These are phyloP conservation scores for Falco berigora DNA, from an alignment of 2,797 vertebrate genomes.

Conservation along the genomic window DNA sequence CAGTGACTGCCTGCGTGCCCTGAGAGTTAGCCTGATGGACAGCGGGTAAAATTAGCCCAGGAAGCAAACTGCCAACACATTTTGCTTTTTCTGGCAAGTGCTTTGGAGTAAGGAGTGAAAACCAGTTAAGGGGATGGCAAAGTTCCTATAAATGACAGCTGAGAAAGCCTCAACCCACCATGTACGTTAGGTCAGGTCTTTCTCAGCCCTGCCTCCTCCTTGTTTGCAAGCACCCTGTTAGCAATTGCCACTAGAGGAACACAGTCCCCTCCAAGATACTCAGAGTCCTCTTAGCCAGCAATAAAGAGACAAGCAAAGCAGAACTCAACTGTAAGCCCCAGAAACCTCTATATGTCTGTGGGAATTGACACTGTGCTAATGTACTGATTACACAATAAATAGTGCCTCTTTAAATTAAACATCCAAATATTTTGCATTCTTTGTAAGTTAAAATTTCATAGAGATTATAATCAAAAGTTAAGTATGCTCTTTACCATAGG, in stretches of 20 bases:
- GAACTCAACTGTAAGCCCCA: neutral
- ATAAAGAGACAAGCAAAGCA: neutral
- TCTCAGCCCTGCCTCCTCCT: neutral
- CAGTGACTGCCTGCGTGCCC: neutral
- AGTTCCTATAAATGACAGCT: neutral
- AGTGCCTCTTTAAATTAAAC: conserved; percentile 60
- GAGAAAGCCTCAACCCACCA: neutral
- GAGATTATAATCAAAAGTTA: conserved; percentile 1
- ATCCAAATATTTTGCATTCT: neutral
- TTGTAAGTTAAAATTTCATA: neutral
- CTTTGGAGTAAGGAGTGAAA: neutral
- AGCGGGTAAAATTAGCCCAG: neutral
- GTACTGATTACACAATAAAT: neutral
- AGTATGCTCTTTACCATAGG: neutral
- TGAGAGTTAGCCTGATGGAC: neutral
- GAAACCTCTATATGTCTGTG: fast-evolving
- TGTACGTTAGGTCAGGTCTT: neutral
- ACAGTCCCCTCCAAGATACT: neutral
- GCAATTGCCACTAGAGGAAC: neutral
- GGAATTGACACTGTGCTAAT: neutral
- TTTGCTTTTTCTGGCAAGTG: neutral
- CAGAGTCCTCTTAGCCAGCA: neutral
- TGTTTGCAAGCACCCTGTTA: neutral
- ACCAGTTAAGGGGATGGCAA: neutral
- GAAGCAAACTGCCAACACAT: neutral